Base-by-base conservation (phyloP, 2,797 vertebrate species). In the Steatocranus sp. region DNA sequence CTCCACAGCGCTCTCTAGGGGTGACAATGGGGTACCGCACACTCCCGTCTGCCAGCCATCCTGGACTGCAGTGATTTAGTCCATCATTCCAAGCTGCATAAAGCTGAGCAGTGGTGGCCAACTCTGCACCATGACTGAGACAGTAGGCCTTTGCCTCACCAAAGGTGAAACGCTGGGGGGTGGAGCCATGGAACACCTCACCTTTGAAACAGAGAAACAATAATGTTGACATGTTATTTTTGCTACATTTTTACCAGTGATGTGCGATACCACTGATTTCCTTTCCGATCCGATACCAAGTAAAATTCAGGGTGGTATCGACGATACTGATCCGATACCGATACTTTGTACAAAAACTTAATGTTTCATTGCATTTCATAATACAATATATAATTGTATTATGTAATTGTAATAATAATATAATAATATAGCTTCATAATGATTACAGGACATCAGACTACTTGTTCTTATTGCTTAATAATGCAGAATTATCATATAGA, bases 11-110 rank as follows among this genome's bases (percentile, higher is more conserved):
- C 86, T 97, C 97, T 38, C 97, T 95, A 0, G 98, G 97, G 3
- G 92, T 97, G 86, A 98, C 93, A 6, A 99, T 98, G 74, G 98
- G 98, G 86, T 98, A 99, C 9, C 98, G 97, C 84, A 98, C 97
- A 0, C 98, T 99, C 58, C 97, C 97, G 0, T 99, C 98, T 0
- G 97, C 97, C 86, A 99, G 93, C 98, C 98, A 99, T 11, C 98
- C 98, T 0, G 98, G 98, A 88, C 95, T 98, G 93, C 98, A 99
- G 92, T 96, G 96, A 84, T 98, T 96, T 87, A 99, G 92, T 12
- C 98, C 98, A 0, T 96, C 95, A 1, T 92, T 97, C 98, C 98
- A 99, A 18, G 98, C 98, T 0, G 97, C 97, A 1, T 98, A 98
- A 0, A 99, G 95, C 93, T 99, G 97, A 63, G 97, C 97, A 0